Percentiles rank a stretch among this genome's conserved stretches.
These are phyloP conservation scores for Melanocharis versteri DNA, from an alignment of 2,113 vertebrate species.

Conservation along the genomic window DNA sequence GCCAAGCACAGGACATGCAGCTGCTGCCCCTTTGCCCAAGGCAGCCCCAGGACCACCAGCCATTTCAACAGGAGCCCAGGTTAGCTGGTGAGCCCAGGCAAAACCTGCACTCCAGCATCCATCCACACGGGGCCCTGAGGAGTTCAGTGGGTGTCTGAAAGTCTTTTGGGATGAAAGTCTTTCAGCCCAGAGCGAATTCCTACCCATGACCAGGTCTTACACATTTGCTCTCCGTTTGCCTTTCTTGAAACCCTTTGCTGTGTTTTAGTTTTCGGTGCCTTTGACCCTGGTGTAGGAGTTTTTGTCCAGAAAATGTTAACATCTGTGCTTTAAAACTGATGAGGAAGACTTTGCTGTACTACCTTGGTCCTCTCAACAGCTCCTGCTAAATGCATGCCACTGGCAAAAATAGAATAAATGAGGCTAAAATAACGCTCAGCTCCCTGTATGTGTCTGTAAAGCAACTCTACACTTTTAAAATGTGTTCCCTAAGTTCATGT, in stretches of 20 bases:
- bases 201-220: rapidly evolving
- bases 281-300: neutral
- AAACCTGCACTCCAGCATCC: neutral
- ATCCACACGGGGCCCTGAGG: rapidly evolving
- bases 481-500: slow-evolving; percentile 12
- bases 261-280: neutral
- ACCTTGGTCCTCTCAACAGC: neutral
- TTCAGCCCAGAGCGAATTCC: neutral
- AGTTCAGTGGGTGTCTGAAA: neutral
- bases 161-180: neutral
- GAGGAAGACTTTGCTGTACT: neutral
- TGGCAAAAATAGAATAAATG: slow-evolving; percentile 34
- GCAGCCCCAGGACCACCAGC: neutral
- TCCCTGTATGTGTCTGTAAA: slow-evolving; percentile 37
- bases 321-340: neutral
- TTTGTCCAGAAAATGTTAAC: neutral
- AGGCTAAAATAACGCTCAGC: slow-evolving; percentile 14
- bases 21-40: neutral
- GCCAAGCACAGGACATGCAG: neutral
- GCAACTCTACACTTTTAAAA: slow-evolving; percentile 18
- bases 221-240: neutral
- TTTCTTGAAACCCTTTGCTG: neutral
- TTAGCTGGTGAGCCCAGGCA: neutral
- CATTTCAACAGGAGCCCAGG: neutral
- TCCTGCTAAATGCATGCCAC: neutral